Percentiles rank a stretch among this genome's conserved stretches.
These are phyloP conservation scores for Coelinius sp. DNA, from an alignment of 2,888 invertebrate genomes.

Conservation along the genomic window DNA sequence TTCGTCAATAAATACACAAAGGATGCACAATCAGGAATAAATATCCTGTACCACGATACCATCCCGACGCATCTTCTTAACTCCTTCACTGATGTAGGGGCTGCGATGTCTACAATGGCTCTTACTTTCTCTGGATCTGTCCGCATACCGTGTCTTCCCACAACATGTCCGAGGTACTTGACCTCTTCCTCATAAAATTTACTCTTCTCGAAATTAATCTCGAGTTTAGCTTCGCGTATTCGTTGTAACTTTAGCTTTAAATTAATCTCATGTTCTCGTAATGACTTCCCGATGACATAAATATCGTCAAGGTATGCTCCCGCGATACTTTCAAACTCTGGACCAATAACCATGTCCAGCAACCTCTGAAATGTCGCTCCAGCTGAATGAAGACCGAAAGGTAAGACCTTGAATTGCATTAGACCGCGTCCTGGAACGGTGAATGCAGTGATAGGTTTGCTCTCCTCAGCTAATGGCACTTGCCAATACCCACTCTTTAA, in stretches of 20 bases:
- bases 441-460: constrained; percentile 54
- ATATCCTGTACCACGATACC: constrained; percentile 49
- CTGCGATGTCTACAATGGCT: constrained; percentile 6
- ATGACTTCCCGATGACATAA: constrained; percentile 51
- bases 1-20: constrained; percentile 24
- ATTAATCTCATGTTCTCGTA: constrained; percentile 30
- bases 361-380: constrained; percentile 30
- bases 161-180: constrained; percentile 43
- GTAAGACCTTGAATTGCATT: constrained; percentile 56
- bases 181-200: constrained; percentile 50
- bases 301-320: constrained; percentile 50
- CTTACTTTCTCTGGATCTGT: constrained; percentile 40
- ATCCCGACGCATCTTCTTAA: constrained; percentile 51
- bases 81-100: constrained; percentile 42
- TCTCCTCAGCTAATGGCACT: constrained; percentile 47
- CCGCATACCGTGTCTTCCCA: constrained; percentile 26
- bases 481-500: constrained; percentile 46
- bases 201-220: constrained; percentile 50
- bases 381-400: constrained; percentile 52
- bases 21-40: constrained; percentile 28
- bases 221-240: constrained; percentile 43
- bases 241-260: constrained; percentile 40
- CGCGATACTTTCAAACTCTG: constrained; percentile 11
- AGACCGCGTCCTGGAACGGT: constrained; percentile 54
- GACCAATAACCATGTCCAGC: not conserved